Percentiles rank a stretch among this genome's conserved stretches.
phyloP scores from a whole-genome alignment of 2,797 vertebrate species.

The Pelobates cultripes region DNA sequence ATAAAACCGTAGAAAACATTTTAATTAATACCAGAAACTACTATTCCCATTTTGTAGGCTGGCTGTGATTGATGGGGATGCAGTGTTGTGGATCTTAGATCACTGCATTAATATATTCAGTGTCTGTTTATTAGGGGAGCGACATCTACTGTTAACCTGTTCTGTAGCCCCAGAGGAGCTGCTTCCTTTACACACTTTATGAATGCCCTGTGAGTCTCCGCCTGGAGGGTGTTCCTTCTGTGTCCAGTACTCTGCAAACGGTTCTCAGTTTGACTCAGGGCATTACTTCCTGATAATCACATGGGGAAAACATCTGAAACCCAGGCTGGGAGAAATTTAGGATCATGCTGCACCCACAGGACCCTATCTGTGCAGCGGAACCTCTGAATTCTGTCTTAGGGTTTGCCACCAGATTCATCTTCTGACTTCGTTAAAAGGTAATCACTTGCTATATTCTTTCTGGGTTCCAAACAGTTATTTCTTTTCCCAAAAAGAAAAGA shows the following conservation, averaged over 20 bases:
- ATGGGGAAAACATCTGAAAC: background rate
- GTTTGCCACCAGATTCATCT: too few relatives aligned
- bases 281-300: constrained; percentile 30
- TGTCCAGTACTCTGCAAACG: constrained; percentile 21
- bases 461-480: background rate
- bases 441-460: constrained; percentile 6
- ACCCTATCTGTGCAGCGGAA: background rate
- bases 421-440: constrained; percentile 6
- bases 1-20: too few relatives aligned
- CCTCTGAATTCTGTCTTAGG: too few relatives aligned
- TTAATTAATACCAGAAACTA: too few relatives aligned
- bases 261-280: constrained; percentile 7
- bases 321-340: background rate
- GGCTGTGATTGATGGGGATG: too few relatives aligned
- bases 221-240: constrained; percentile 33
- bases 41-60: too few relatives aligned
- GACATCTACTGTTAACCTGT: background rate
- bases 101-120: too few relatives aligned
- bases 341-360: background rate
- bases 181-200: constrained; percentile 8
- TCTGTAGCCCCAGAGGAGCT: background rate
- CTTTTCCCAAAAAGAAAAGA: background rate
- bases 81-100: too few relatives aligned
- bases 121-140: background rate
- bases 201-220: constrained; percentile 23